These are phyloP conservation scores for Drosophila chauvacae DNA, from an alignment of 1,140 invertebrate genomes.

Conservation along the genomic window DNA sequence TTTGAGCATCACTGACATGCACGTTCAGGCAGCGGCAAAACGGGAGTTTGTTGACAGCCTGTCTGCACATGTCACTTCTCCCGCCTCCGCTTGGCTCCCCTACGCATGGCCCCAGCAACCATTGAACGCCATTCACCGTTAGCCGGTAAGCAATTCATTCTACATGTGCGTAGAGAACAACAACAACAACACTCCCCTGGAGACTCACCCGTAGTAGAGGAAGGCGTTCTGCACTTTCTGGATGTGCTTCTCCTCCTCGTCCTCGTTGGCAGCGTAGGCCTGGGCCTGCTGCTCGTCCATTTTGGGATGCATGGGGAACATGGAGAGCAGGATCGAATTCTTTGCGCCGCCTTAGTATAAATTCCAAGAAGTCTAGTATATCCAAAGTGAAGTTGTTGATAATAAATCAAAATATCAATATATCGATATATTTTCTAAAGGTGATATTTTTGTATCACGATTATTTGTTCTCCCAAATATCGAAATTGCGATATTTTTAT, in stretches of 20 bases:
- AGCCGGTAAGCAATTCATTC: slow-evolving; percentile 21
- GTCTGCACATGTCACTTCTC: slow-evolving; percentile 38
- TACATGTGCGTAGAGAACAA: slow-evolving; percentile 41
- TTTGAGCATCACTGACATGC: slow-evolving; percentile 6
- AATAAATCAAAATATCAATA: too few species aligned
- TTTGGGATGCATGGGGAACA: slow-evolving; percentile 72
- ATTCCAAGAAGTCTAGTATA: background rate
- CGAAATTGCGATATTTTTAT: too few species aligned
- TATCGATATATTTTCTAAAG: too few species aligned
- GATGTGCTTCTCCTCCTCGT: slow-evolving; percentile 69
- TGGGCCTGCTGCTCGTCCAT: slow-evolving; percentile 61
- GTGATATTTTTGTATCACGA: too few species aligned
- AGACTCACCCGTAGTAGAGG: slow-evolving; percentile 68
- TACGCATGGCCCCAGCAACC: background rate
- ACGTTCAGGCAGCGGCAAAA: slow-evolving; percentile 1
- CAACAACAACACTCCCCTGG: slow-evolving; percentile 1
- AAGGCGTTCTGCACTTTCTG: slow-evolving; percentile 73
- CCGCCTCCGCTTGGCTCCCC: too few species aligned
- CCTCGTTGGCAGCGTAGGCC: slow-evolving; percentile 60
- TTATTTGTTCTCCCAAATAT: too few species aligned
- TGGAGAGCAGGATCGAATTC: slow-evolving; percentile 38
- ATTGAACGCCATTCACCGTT: slow-evolving; percentile 10
- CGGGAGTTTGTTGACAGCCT: slow-evolving; percentile 29
- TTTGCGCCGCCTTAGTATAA: slow-evolving; percentile 6
- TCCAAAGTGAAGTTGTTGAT: background rate